phyloP scores from a whole-genome alignment of 2,113 vertebrate species.

The Progne subis region DNA sequence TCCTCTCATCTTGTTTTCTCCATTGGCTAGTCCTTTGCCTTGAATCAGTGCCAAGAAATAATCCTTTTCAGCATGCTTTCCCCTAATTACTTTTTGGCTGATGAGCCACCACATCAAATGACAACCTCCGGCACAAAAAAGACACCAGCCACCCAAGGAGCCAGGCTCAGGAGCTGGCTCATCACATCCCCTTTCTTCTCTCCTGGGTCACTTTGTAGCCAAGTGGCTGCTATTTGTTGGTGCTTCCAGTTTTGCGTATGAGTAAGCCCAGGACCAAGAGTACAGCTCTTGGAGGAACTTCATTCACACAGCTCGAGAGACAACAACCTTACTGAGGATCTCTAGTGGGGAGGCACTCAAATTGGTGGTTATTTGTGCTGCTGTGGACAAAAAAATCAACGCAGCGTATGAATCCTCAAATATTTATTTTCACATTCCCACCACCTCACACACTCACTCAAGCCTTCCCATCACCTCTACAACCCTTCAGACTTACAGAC shows the following conservation, averaged over 20 bases:
- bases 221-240: neutral
- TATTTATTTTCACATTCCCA: neutral
- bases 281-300: neutral
- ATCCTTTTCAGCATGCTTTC: neutral
- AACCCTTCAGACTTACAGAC: neutral
- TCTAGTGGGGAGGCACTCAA: neutral
- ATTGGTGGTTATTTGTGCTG: neutral
- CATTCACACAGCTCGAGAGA: neutral
- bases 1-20: neutral
- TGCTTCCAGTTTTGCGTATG: fast-evolving
- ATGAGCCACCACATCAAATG: neutral
- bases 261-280: neutral
- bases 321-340: neutral
- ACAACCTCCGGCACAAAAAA: neutral
- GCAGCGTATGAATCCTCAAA: neutral
- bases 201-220: neutral
- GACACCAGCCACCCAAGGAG: neutral
- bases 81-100: neutral
- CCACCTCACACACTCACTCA: neutral
- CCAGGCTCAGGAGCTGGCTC: neutral
- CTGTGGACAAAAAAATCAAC: neutral
- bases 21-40: neutral
- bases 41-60: neutral
- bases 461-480: neutral
- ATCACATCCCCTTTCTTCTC: fast-evolving